These are phyloP conservation scores for Drosophila rellima DNA, from an alignment of 2,888 invertebrate species.

Conservation along the genomic window DNA sequence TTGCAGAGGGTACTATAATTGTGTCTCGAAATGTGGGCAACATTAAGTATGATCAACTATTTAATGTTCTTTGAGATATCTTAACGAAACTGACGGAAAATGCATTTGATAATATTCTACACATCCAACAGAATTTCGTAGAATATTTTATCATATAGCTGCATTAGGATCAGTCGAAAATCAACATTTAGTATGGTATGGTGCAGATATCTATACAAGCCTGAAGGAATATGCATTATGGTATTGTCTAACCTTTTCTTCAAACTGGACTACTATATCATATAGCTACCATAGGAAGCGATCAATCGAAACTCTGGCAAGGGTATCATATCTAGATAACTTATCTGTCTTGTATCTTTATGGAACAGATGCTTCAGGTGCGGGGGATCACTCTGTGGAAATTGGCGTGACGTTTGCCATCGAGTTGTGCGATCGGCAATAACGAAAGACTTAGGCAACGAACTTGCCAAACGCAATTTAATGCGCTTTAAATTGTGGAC, in stretches of 20 bases:
- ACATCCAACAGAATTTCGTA: too few species aligned
- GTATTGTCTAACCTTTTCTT: too few species aligned
- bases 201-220: too few species aligned
- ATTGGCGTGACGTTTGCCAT: slow-evolving; percentile 1
- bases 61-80: not conserved
- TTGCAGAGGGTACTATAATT: slow-evolving; percentile 1
- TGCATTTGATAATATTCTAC: too few species aligned
- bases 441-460: slow-evolving; percentile 72
- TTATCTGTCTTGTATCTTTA: not conserved
- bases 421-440: slow-evolving; percentile 20
- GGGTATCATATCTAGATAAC: too few species aligned
- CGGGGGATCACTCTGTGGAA: slow-evolving; percentile 38
- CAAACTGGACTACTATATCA: not conserved
- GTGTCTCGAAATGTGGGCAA: not conserved
- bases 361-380: slow-evolving; percentile 31
- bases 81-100: too few species aligned
- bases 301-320: not conserved
- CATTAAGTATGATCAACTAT: not conserved
- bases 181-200: too few species aligned
- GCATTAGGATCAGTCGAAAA: too few species aligned
- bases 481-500: slow-evolving; percentile 78
- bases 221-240: too few species aligned
- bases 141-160: too few species aligned
- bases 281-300: not conserved
- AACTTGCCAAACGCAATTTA: slow-evolving; percentile 74